Conservation (phyloP, 1,140 invertebrate genomes). For the Lepidotrigona ventralis region DNA sequence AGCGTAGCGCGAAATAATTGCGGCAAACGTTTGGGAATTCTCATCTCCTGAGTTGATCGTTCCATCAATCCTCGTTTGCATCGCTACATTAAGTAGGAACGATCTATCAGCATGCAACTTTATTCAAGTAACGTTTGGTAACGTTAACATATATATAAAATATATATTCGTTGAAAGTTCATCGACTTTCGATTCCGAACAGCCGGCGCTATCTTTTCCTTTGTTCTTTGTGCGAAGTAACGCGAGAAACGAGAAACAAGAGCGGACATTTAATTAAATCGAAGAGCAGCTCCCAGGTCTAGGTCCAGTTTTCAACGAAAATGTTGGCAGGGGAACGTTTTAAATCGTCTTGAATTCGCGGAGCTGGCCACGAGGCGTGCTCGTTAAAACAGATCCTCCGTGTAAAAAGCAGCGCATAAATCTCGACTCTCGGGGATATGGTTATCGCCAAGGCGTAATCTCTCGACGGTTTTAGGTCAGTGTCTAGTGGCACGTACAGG, state of each 20-base stretch:
- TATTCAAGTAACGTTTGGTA: background rate
- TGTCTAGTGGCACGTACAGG: constrained; percentile 31
- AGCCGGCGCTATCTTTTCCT: background rate
- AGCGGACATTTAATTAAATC: background rate
- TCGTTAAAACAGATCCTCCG: constrained; percentile 54
- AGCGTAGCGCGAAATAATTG: background rate
- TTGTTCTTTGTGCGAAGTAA: background rate
- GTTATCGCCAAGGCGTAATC: constrained; percentile 51
- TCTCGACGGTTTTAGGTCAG: constrained; percentile 55
- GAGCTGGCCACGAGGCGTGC: constrained; percentile 26
- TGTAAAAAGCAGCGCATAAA: constrained; percentile 55
- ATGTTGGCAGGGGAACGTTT: constrained; percentile 34
- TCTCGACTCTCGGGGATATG: constrained; percentile 38
- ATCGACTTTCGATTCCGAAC: background rate
- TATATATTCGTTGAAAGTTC: background rate
- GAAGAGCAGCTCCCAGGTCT: background rate
- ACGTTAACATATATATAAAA: background rate
- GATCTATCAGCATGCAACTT: background rate
- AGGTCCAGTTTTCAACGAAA: background rate
- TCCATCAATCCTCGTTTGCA: constrained; percentile 2
- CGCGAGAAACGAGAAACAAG: background rate
- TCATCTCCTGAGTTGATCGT: background rate
- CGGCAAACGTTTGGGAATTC: background rate
- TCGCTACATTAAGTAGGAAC: background rate
- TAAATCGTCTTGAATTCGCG: constrained; percentile 55